A percentile compares a stretch with the other conserved stretches of the same genome.
Conservation (phyloP, 2,113 vertebrate genomes). For the Xerus inauris region DNA sequence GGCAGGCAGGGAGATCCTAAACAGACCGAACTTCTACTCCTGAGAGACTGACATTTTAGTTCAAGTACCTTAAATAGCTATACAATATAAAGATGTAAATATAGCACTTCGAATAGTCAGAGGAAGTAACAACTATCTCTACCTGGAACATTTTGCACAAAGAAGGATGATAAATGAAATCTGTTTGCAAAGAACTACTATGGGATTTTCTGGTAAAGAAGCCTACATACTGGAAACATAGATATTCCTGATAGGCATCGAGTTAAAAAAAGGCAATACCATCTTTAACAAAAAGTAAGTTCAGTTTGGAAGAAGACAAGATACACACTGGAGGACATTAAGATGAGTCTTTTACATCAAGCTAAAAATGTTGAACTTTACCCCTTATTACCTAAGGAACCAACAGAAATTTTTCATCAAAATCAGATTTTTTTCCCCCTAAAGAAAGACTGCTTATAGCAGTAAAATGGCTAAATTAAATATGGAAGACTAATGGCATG, state of each 20-base stretch:
- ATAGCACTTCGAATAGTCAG: not conserved
- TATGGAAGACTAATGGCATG: not conserved
- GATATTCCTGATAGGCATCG: not conserved
- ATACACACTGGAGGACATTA: not conserved
- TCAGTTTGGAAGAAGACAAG: not conserved
- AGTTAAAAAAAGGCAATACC: constrained; percentile 18
- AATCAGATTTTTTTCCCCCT: not conserved
- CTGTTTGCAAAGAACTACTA: not conserved
- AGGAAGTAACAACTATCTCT: not conserved
- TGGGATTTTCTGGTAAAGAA: not conserved
- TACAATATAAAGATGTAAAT: not conserved
- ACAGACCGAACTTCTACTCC: not conserved
- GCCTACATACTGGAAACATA: not conserved
- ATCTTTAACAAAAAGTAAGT: constrained; percentile 30
- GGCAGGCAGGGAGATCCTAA: not conserved
- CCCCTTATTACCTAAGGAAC: not conserved
- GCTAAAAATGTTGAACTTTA: not conserved
- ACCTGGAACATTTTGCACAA: not conserved
- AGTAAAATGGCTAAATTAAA: constrained; percentile 1
- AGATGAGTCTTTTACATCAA: constrained; percentile 18
- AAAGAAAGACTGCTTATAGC: not conserved
- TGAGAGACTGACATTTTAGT: not conserved
- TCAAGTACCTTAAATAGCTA: not conserved
- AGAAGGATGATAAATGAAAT: not conserved
- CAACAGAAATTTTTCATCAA: not conserved